Conservation (phyloP, 2,797 vertebrate species). For the Anguilla anguilla region DNA sequence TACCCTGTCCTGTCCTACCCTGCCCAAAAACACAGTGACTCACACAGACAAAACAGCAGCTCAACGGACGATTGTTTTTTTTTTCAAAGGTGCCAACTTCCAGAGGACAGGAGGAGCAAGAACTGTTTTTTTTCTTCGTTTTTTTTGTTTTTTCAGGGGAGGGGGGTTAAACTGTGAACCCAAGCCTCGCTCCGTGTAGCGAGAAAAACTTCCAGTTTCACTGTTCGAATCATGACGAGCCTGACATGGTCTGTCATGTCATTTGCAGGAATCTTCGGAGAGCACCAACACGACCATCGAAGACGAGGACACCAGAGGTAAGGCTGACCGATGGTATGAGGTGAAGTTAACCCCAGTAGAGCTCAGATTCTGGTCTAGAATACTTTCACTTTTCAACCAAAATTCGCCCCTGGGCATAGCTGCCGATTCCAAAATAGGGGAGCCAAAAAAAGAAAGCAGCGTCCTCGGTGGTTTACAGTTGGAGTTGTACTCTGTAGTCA, state of each 20-base stretch:
- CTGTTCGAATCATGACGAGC: neutral
- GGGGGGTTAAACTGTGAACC: neutral
- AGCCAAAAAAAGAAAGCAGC: neutral
- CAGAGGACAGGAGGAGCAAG: conserved; percentile 25
- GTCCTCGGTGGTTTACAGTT: neutral
- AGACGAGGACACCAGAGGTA: conserved; percentile 95
- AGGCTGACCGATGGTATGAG: neutral
- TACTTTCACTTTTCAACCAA: too few relatives aligned
- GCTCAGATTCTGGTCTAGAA: too few relatives aligned
- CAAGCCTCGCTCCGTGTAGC: neutral
- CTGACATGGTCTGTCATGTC: conserved; percentile 58
- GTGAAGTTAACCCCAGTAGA: too few relatives aligned
- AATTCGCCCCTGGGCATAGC: too few relatives aligned
- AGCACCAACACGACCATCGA: conserved; percentile 97
- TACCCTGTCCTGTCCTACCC: neutral
- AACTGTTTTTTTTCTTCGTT: neutral
- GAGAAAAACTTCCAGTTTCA: neutral
- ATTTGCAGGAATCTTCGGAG: conserved; percentile 91
- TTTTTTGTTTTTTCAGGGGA: neutral
- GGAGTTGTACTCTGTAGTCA: neutral
- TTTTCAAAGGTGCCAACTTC: conserved; percentile 29
- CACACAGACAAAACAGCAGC: conserved; percentile 9
- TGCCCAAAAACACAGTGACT: neutral
- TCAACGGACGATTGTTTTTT: conserved; percentile 15
- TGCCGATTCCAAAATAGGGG: neutral